These are phyloP conservation scores for Centropristis striata DNA, from an alignment of 2,113 vertebrate species.

Conservation along the genomic window DNA sequence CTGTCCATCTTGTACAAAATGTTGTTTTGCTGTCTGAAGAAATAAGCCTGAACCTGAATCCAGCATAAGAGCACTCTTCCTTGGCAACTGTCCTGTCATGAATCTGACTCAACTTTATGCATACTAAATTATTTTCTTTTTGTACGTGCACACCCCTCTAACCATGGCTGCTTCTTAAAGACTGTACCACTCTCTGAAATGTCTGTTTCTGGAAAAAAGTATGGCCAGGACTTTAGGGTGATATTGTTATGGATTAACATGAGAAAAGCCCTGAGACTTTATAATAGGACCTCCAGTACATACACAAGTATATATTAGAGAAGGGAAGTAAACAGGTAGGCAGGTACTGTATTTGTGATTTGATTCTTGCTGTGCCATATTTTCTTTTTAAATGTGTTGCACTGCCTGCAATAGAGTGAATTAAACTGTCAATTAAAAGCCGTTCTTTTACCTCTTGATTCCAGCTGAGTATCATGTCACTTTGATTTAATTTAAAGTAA, in stretches of 20 bases:
- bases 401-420: neutral
- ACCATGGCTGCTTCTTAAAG: neutral
- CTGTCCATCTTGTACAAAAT: neutral
- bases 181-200: neutral
- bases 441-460: constrained; percentile 12
- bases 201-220: neutral
- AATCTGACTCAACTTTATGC: constrained; percentile 1
- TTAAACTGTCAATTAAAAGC: constrained; percentile 36
- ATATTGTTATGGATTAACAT: neutral
- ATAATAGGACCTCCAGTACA: neutral
- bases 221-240: neutral
- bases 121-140: too few species aligned
- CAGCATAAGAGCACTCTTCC: neutral
- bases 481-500: constrained; percentile 28
- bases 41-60: neutral
- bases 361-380: neutral
- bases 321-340: neutral
- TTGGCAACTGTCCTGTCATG: neutral
- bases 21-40: neutral
- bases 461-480: constrained; percentile 19
- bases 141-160: neutral
- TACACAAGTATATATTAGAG: neutral
- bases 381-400: neutral
- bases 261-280: neutral
- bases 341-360: neutral